These are phyloP conservation scores for Malurus cyaneus DNA, from an alignment of 2,113 vertebrate genomes.

Conservation along the genomic window DNA sequence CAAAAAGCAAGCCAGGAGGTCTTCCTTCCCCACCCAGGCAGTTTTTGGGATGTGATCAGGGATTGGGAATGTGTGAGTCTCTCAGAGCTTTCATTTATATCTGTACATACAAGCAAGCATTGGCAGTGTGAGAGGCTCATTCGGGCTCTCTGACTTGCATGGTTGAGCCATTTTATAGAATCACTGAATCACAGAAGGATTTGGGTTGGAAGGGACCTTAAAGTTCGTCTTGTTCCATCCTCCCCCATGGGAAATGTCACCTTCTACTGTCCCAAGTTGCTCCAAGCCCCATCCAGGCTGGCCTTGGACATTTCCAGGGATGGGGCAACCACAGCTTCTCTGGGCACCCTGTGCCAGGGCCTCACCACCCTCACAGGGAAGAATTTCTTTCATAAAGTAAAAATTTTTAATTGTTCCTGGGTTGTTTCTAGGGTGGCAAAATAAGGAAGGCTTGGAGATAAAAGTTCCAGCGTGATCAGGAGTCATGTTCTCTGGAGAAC, in stretches of 20 bases:
- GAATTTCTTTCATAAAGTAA: not conserved
- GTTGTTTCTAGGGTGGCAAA: not conserved
- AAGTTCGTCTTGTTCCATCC: not conserved
- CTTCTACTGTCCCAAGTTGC: not conserved
- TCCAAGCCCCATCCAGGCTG: not conserved
- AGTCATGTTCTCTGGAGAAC: rapidly evolving
- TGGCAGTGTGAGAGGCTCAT: not conserved
- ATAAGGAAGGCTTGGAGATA: not conserved
- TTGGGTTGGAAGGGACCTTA: not conserved
- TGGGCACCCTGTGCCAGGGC: not conserved
- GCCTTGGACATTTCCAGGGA: not conserved
- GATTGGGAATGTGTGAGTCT: not conserved
- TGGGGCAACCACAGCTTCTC: not conserved
- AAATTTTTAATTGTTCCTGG: not conserved
- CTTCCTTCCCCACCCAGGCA: not conserved
- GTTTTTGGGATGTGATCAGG: not conserved
- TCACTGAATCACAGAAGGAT: not conserved
- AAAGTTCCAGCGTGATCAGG: not conserved
- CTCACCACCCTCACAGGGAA: not conserved
- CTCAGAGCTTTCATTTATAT: not conserved
- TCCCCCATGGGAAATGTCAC: not conserved
- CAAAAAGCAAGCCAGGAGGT: not conserved
- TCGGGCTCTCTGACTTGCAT: not conserved
- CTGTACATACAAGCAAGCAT: rapidly evolving
- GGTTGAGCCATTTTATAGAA: not conserved